These are phyloP conservation scores for Hydrotaea diabolus DNA, from an alignment of 2,888 invertebrate species.

Conservation along the genomic window DNA sequence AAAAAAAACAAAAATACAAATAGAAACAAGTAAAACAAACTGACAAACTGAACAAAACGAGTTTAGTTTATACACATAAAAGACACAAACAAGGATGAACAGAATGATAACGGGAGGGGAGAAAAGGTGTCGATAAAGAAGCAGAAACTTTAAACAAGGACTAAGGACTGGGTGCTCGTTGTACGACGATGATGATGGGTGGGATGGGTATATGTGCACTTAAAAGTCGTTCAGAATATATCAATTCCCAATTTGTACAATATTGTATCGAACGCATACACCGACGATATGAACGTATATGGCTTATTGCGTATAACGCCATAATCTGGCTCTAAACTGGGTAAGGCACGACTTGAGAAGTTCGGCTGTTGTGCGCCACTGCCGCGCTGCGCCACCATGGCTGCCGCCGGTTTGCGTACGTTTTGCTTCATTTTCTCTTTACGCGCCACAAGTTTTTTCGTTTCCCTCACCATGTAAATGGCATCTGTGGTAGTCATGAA, in stretches of 20 bases:
- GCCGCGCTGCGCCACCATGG: slow-evolving; percentile 45
- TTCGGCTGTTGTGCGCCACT: slow-evolving; percentile 61
- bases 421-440: slow-evolving; percentile 81
- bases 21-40: slow-evolving; percentile 44
- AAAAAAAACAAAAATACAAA: slow-evolving; percentile 26
- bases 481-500: slow-evolving; percentile 80
- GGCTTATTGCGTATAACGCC: slow-evolving; percentile 78
- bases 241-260: slow-evolving; percentile 77
- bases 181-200: slow-evolving; percentile 19
- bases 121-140: not conserved
- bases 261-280: slow-evolving; percentile 80
- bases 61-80: slow-evolving; percentile 40
- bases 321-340: slow-evolving; percentile 80
- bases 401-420: slow-evolving; percentile 73
- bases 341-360: slow-evolving; percentile 74
- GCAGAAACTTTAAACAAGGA: slow-evolving; percentile 24
- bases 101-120: not conserved
- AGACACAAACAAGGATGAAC: slow-evolving; percentile 20
- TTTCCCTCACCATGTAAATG: slow-evolving; percentile 79
- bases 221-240: slow-evolving; percentile 66
- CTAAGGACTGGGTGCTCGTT: slow-evolving; percentile 34
- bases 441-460: slow-evolving; percentile 79
- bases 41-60: slow-evolving; percentile 49
- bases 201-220: slow-evolving; percentile 20
- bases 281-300: slow-evolving; percentile 79